A percentile compares a stretch with the other conserved stretches of the same genome.
phyloP scores from a whole-genome alignment of 1,140 invertebrate genomes.

The Dryas iulia region DNA sequence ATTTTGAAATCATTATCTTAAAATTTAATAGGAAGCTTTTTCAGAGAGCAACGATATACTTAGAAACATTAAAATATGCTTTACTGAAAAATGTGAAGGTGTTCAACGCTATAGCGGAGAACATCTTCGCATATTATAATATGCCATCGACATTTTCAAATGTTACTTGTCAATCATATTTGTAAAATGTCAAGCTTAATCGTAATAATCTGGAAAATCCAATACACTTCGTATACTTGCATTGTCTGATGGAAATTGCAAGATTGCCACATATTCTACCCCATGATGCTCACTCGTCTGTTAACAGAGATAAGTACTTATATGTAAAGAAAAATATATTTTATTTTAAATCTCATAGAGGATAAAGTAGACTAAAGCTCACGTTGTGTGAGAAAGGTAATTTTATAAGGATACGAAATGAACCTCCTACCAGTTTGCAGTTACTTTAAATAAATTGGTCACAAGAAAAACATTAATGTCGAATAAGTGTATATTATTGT shows the following conservation, averaged over 20 bases:
- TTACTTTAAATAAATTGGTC: neutral
- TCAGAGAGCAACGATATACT: neutral
- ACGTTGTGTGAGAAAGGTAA: slow-evolving; percentile 3
- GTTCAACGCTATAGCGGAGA: no score
- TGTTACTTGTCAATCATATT: neutral
- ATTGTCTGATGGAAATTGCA: slow-evolving; percentile 28
- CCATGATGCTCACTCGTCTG: slow-evolving; percentile 50
- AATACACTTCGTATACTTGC: neutral
- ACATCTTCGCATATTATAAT: no score
- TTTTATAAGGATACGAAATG: slow-evolving; percentile 25
- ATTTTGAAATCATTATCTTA: neutral
- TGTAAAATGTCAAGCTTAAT: neutral
- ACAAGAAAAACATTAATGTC: neutral
- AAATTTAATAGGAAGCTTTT: neutral
- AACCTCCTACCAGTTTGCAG: neutral
- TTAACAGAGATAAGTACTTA: slow-evolving; percentile 48
- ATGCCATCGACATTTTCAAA: neutral
- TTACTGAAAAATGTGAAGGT: no score
- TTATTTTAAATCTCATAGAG: neutral
- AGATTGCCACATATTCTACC: slow-evolving; percentile 44
- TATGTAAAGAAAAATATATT: slow-evolving; percentile 10
- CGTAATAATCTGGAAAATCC: neutral
- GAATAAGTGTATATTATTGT: neutral
- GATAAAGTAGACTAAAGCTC: neutral
- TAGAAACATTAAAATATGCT: no score